Evolutionary conservation across 2,113 vertebrate genomes (phyloP).

Genomic region (Enhydra lutris): DNA sequence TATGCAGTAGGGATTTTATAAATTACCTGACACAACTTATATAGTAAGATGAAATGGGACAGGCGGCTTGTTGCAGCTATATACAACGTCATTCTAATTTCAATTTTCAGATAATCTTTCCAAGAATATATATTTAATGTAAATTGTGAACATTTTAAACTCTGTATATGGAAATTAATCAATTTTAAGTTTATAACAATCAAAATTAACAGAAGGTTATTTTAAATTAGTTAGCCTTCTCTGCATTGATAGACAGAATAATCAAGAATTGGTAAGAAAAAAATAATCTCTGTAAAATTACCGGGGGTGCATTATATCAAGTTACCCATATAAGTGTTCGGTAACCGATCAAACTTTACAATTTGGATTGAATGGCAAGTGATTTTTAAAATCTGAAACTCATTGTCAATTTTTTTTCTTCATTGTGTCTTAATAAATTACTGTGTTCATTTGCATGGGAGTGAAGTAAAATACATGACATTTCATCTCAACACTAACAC

Average conservation of each 20-base stretch:
- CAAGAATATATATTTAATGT: neutral
- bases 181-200: neutral
- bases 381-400: neutral
- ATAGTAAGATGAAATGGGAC: neutral
- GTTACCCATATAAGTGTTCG: neutral
- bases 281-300: neutral
- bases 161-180: neutral
- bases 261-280: neutral
- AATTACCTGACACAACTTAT: neutral
- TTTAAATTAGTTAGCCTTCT: neutral
- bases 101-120: neutral
- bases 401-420: neutral
- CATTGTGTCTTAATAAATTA: neutral
- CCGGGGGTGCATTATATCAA: neutral
- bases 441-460: neutral
- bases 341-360: neutral
- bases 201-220: neutral
- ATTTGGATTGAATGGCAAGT: neutral
- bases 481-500: neutral
- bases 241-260: neutral
- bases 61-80: neutral
- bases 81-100: neutral
- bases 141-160: neutral
- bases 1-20: neutral
- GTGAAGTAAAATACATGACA: neutral